Base-by-base conservation (phyloP, 2,797 vertebrate genomes). In the Odontamblyopus lacepedii region DNA sequence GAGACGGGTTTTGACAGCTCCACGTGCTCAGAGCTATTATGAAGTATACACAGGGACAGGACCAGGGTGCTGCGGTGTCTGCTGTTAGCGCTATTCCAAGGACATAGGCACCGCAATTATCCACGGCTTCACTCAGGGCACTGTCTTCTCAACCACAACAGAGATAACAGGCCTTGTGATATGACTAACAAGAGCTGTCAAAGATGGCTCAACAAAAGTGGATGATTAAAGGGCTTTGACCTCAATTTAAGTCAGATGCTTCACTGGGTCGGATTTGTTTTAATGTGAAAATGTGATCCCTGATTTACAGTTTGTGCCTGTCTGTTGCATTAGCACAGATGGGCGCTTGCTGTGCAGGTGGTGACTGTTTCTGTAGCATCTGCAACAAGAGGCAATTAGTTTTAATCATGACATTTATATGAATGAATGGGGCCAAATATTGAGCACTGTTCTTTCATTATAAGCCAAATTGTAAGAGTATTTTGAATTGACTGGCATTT, bases 291-390 rank as follows among this genome's bases (percentile, higher is more conserved):
- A 63, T 44, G 56, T 64, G 26, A 69, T 50, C 71, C 63, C 44
- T 66, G n/a, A 71, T 29, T 41, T 27, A 48, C 44, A 73, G 53
- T 44, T 44, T 16, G 57, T 69, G 69, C 59, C 69, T 74, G 41
- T 62, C 29, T 57, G 53, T 71, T 69, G 70, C 62, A 77, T 83
- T 30, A 63, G 71, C 80, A 83, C 8, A 9, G 62, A 82, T 81
- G 74, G 79, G 29, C 65, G 76, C 73, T 83, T 79, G 32, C 65
- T 74, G 62, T 69, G 79, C 78, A 77, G 78, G 75, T 83, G 78
- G 75, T 30, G 74, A 12, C 83, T 81, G 76, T 78, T 71, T 84
- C 76, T 67, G 75, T 18, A 4, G 71, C 61, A 32, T 62, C 60
- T 62, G 60, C 60, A 62, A n/a, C 60, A 19, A 2, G 23, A 35